Conservation (phyloP, 2,888 invertebrate species). For the Scaeva pyrastri region DNA sequence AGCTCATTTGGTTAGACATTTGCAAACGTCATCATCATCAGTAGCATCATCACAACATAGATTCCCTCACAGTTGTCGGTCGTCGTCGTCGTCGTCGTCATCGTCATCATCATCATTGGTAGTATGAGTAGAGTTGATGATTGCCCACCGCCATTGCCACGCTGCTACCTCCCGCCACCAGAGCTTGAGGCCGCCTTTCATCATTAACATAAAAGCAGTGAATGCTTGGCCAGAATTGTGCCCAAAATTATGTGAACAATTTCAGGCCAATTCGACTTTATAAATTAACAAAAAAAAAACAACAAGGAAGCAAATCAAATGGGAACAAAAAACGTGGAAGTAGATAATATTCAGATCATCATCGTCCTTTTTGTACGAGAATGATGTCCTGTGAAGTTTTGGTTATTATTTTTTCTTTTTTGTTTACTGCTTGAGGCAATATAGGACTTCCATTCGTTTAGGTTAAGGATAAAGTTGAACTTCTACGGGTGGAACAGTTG, state of each 20-base stretch:
- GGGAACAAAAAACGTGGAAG: background rate
- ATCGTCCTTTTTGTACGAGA: slow-evolving; percentile 26
- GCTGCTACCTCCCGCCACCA: no score
- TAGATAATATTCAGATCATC: slow-evolving; percentile 29
- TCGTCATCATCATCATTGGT: background rate
- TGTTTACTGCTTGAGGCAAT: background rate
- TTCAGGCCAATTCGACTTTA: slow-evolving; percentile 35
- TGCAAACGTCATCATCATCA: slow-evolving; percentile 67
- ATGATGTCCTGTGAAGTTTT: slow-evolving; percentile 21
- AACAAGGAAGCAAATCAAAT: background rate
- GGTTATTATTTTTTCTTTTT: slow-evolving; percentile 16
- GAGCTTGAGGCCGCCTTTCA: slow-evolving; percentile 11
- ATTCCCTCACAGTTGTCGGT: background rate
- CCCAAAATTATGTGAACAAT: slow-evolving; percentile 36
- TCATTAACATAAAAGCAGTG: slow-evolving; percentile 63
- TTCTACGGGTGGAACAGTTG: background rate
- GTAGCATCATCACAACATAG: slow-evolving; percentile 19
- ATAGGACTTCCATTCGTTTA: background rate
- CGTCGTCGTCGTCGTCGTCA: background rate
- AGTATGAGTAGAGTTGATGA: background rate
- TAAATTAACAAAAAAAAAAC: background rate
- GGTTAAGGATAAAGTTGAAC: background rate
- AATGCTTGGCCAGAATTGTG: slow-evolving; percentile 46
- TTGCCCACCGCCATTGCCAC: no score
- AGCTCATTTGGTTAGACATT: slow-evolving; percentile 66